Evolutionary conservation across 2,888 invertebrate species (phyloP).

Genomic region (Ennomos fuscantarius): DNA sequence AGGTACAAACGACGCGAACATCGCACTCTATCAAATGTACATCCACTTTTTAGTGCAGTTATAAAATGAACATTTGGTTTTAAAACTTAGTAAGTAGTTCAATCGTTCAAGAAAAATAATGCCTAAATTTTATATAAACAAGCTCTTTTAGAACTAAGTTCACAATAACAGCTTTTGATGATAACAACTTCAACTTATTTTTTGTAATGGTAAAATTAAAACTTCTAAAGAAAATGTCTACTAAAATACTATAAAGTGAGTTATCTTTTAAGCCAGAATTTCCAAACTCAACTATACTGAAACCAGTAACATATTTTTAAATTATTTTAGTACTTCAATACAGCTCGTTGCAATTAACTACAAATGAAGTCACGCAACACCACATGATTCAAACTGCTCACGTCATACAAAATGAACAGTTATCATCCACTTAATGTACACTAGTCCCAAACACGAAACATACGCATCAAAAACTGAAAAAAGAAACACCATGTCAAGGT

Average conservation of each 20-base stretch:
- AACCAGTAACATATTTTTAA: too few species aligned
- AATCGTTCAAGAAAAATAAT: background rate
- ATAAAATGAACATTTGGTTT: slow-evolving; percentile 9
- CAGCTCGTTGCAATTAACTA: too few species aligned
- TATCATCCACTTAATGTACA: slow-evolving; percentile 21
- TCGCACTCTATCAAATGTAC: slow-evolving; percentile 34
- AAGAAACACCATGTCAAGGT: slow-evolving; percentile 50
- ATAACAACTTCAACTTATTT: background rate
- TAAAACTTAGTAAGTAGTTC: background rate
- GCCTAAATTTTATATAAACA: too few species aligned
- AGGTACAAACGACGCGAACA: slow-evolving; percentile 10
- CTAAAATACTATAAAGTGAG: too few species aligned
- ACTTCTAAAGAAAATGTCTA: too few species aligned
- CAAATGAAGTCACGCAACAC: slow-evolving; percentile 19
- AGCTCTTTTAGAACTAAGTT: too few species aligned
- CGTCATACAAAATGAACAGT: slow-evolving; percentile 27
- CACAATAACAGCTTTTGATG: background rate
- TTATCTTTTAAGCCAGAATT: too few species aligned
- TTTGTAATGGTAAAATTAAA: too few species aligned
- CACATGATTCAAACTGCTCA: slow-evolving; percentile 17
- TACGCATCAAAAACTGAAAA: slow-evolving; percentile 37
- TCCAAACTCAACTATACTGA: too few species aligned
- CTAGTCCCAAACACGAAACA: slow-evolving; percentile 19
- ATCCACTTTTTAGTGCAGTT: slow-evolving; percentile 24
- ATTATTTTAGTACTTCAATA: too few species aligned